Evolutionary conservation across 2,797 vertebrate species (phyloP).

Genomic region (Micrastur ruficollis): DNA sequence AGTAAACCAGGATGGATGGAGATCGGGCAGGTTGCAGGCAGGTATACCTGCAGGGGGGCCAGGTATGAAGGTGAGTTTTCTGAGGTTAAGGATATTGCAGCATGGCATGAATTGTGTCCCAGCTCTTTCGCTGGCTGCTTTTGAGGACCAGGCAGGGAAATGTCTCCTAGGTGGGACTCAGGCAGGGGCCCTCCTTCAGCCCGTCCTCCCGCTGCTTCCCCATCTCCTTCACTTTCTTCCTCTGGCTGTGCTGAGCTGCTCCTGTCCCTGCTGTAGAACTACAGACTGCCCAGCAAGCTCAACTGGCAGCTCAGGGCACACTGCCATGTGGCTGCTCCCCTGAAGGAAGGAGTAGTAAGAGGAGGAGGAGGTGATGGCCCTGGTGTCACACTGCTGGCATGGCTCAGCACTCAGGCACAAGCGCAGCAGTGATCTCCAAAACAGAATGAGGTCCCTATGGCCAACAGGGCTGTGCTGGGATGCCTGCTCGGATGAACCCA

Average conservation of each 20-base stretch:
- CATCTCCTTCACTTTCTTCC: not conserved
- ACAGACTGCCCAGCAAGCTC: not conserved
- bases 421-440: not conserved
- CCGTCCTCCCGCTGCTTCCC: not conserved
- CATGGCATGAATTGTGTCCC: accelerated
- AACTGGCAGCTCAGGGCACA: accelerated
- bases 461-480: not conserved
- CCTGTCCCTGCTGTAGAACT: not conserved
- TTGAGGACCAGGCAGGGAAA: not conserved
- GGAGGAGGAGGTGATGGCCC: not conserved
- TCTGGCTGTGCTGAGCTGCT: not conserved
- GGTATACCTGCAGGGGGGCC: not conserved
- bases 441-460: not conserved
- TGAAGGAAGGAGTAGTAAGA: not conserved
- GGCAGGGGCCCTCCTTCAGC: not conserved
- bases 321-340: not conserved
- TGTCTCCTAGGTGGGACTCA: not conserved
- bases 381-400: not conserved
- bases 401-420: not conserved
- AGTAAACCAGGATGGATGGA: not conserved
- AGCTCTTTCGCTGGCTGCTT: not conserved
- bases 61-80: not conserved
- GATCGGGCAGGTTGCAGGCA: accelerated
- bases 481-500: not conserved
- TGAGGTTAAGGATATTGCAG: not conserved